Conservation (phyloP, 2,113 vertebrate genomes). For the Anolis carolinensis region DNA sequence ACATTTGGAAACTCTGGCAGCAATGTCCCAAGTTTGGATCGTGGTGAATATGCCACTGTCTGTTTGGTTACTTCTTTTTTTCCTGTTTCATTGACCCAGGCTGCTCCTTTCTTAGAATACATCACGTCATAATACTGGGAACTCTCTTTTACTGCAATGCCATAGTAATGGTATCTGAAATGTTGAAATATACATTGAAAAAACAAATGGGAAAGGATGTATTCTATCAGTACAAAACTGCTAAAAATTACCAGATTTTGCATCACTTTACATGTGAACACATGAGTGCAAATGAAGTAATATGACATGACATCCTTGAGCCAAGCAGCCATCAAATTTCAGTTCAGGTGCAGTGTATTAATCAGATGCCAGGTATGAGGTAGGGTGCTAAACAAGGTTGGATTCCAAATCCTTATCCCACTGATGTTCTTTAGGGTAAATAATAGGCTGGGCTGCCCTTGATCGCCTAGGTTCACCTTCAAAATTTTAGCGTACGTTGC, state of each 20-base stretch:
- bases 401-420: too few relatives aligned
- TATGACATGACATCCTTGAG: slow-evolving; percentile 31
- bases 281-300: slow-evolving; percentile 31
- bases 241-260: slow-evolving; percentile 20
- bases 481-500: too few relatives aligned
- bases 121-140: slow-evolving; percentile 99
- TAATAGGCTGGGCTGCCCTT: too few relatives aligned
- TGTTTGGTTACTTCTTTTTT: slow-evolving; percentile 99
- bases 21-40: slow-evolving; percentile 97
- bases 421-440: too few relatives aligned
- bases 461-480: too few relatives aligned
- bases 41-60: slow-evolving; percentile 99
- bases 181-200: slow-evolving; percentile 27
- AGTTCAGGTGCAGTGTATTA: neutral
- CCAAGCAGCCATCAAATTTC: slow-evolving; percentile 21
- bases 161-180: slow-evolving; percentile 98
- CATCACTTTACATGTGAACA: slow-evolving; percentile 25
- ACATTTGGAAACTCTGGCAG: slow-evolving; percentile 99
- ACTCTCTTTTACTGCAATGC: slow-evolving; percentile 97
- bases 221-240: slow-evolving; percentile 19
- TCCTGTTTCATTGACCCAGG: slow-evolving; percentile 98
- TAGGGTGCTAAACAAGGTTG: neutral
- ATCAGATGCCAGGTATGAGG: neutral
- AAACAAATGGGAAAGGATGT: neutral
- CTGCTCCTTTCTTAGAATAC: slow-evolving; percentile 99